Conservation (phyloP, 2,888 invertebrate species). For the Sinodicranocentrus sp. region DNA sequence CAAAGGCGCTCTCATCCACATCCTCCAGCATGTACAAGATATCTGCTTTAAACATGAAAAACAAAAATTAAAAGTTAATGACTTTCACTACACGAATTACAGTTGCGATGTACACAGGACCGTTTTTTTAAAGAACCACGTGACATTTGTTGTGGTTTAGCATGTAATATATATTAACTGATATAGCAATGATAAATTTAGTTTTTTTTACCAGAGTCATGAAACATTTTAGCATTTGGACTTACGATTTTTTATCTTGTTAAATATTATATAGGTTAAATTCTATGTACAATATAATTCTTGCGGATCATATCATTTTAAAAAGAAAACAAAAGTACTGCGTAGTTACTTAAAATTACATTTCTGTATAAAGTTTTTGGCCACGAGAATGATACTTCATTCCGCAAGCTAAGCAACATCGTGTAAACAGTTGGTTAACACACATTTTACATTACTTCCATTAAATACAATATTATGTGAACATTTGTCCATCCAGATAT, state of each 20-base stretch:
- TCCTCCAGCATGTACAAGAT: slow-evolving; percentile 20
- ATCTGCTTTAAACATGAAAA: not conserved
- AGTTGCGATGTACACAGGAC: too few species aligned
- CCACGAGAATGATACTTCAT: slow-evolving; percentile 36
- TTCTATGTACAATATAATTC: too few species aligned
- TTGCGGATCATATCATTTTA: not conserved
- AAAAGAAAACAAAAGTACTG: not conserved
- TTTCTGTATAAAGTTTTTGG: slow-evolving; percentile 18
- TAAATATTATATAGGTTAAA: too few species aligned
- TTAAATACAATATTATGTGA: too few species aligned
- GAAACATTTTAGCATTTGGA: too few species aligned
- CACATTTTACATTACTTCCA: not conserved
- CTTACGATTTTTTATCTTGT: too few species aligned
- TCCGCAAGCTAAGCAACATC: slow-evolving; percentile 23
- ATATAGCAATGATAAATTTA: not conserved
- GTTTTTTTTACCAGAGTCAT: not conserved
- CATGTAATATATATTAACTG: not conserved
- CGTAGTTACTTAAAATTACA: not conserved
- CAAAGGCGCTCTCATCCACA: slow-evolving; percentile 34
- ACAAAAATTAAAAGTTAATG: too few species aligned
- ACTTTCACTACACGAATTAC: too few species aligned
- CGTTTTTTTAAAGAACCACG: too few species aligned
- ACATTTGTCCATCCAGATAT: not conserved
- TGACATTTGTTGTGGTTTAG: too few species aligned
- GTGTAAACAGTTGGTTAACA: not conserved